Base-by-base conservation (phyloP, 2,888 invertebrate species). In the Callimorpha dominula region DNA sequence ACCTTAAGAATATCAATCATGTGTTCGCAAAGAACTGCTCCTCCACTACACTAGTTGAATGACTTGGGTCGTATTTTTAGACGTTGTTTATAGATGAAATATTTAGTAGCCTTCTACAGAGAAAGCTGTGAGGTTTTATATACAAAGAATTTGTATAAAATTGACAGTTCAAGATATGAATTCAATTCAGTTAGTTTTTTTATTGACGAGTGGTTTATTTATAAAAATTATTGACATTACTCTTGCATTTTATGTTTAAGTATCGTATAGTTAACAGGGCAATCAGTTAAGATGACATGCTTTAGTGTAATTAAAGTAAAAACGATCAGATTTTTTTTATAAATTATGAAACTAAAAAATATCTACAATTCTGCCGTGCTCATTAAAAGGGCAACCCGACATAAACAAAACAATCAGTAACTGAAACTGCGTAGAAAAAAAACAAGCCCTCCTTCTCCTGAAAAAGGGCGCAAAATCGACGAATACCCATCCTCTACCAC, bases 1-100 rank as follows among this genome's bases (percentile, higher is more conserved):
- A 77, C 79, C 81, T 82, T 81, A 67, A 67, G 50, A 81, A 69
- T 65, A 60, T 65, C 68, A 64, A 65, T 69, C 68, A 69, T 49
- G 68, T 49, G 40, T 69, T 69, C 40, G 62, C 49, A 8, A 62
- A 69, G 49, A 69, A 62, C 11, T 62, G 57, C 62, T 69, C 15
- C 46, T 62, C 15, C 5, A 46, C 43, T 11, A 68, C 5, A 46
- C 43, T 11, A 68, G 68, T 60, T 57, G 31, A 14, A 8, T 15
- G 57, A 60, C 57, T 60, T 60, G 31, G 5, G 6, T 31, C 31
- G 17, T 68, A 68, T 68, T 68, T 60, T 68, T 68, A 60, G 17
- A 60, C 1, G 12, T 4, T 60, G 57, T 60, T 60, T 60, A 60
- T 14, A 9, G 20, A 60, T 54, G 54, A n/a, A 54, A 54, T 54